These are phyloP conservation scores for Sciurus vulgaris DNA, from an alignment of 2,797 vertebrate species.

Conservation along the genomic window DNA sequence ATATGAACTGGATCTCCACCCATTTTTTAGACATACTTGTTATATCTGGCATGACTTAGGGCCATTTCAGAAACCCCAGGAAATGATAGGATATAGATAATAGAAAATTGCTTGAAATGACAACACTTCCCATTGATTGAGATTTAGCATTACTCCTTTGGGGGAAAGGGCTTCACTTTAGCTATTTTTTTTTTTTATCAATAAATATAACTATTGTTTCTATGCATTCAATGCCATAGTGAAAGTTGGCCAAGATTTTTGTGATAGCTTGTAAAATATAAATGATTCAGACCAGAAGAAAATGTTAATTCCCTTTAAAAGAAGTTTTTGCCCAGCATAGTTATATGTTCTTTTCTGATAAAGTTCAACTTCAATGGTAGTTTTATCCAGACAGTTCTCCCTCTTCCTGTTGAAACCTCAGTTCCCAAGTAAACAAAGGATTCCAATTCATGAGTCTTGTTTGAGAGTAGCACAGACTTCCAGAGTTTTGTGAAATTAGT, in stretches of 20 bases:
- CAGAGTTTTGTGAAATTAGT: slow-evolving; percentile 45
- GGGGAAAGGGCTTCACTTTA: slow-evolving; percentile 6
- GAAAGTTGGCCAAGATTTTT: slow-evolving; percentile 52
- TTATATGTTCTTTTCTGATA: neutral
- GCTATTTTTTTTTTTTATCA: slow-evolving; percentile 59
- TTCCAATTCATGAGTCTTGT: neutral
- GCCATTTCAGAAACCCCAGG: neutral
- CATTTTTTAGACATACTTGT: neutral
- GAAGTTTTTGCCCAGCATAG: slow-evolving; percentile 1
- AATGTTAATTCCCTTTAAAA: slow-evolving; percentile 59
- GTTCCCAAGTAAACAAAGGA: neutral
- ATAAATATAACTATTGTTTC: slow-evolving; percentile 1
- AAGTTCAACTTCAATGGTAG: slow-evolving; percentile 43
- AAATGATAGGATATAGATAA: neutral
- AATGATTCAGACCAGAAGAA: slow-evolving; percentile 64
- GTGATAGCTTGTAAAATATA: slow-evolving; percentile 47
- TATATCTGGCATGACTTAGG: neutral
- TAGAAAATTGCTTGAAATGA: neutral
- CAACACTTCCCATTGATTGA: neutral
- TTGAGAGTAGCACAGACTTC: neutral
- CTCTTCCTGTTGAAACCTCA: neutral
- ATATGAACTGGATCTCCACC: neutral
- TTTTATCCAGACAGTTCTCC: neutral
- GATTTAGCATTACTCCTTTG: neutral
- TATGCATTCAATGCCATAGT: neutral